Evolutionary conservation across 2,113 vertebrate species (phyloP).

Genomic region (Pachypanchax playfairii): DNA sequence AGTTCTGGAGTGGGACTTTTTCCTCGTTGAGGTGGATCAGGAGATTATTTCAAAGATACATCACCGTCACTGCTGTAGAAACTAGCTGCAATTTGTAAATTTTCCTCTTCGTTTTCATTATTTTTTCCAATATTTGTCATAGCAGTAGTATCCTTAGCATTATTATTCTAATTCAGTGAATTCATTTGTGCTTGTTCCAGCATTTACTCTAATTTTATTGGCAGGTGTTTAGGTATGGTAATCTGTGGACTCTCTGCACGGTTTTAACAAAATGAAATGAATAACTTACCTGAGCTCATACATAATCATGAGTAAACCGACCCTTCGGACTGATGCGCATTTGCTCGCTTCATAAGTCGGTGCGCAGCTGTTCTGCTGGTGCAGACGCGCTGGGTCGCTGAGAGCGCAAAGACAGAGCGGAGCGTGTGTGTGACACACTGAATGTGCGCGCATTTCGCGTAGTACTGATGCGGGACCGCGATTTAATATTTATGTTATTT

Average conservation of each 20-base stretch:
- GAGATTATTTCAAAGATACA: too few relatives aligned
- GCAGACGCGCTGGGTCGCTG: slow-evolving; percentile 26
- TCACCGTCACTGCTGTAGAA: too few relatives aligned
- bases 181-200: background rate
- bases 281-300: slow-evolving; percentile 43
- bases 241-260: slow-evolving; percentile 4
- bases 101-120: too few relatives aligned
- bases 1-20: background rate
- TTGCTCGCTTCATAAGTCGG: slow-evolving; percentile 25
- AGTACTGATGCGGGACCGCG: too few relatives aligned
- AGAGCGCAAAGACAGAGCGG: slow-evolving; percentile 6
- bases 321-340: slow-evolving; percentile 36
- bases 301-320: slow-evolving; percentile 39
- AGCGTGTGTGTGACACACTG: background rate
- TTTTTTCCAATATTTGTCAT: too few relatives aligned
- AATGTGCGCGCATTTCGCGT: background rate
- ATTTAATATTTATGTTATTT: too few relatives aligned
- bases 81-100: too few relatives aligned
- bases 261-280: slow-evolving; percentile 2
- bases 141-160: too few relatives aligned
- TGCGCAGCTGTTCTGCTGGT: slow-evolving; percentile 15
- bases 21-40: background rate
- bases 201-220: too few relatives aligned
- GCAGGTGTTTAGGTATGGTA: slow-evolving; percentile 21
- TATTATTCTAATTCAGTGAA: background rate